phyloP scores from a whole-genome alignment of 2,888 invertebrate species.

The Lithodes maja region DNA sequence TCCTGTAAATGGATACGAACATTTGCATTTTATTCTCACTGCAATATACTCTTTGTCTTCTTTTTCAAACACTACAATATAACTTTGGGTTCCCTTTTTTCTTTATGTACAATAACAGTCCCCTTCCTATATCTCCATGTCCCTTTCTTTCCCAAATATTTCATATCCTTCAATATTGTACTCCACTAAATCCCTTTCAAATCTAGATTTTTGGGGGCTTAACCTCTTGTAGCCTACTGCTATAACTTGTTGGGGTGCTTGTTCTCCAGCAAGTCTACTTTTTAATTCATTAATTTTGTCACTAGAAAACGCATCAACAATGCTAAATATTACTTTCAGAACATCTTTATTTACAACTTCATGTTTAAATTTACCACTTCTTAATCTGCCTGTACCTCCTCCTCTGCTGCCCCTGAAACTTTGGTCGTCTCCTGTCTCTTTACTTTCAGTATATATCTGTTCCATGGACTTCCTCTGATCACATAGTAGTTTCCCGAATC shows the following conservation, averaged over 20 bases:
- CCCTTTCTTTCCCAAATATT: not conserved
- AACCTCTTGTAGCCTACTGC: not conserved
- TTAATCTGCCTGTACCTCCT: not conserved
- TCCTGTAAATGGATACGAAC: constrained; percentile 15
- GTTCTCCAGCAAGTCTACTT: not conserved
- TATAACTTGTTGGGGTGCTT: not conserved
- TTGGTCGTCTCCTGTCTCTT: not conserved
- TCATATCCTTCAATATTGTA: constrained; percentile 17
- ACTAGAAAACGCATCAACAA: not conserved
- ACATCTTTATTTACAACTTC: not conserved
- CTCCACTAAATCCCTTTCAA: not conserved
- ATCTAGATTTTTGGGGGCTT: not conserved
- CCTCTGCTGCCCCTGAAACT: not conserved
- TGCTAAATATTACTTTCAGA: not conserved
- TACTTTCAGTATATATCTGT: constrained; percentile 4
- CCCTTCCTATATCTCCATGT: constrained; percentile 12
- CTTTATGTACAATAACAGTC: constrained; percentile 4
- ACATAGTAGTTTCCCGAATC: constrained; percentile 1
- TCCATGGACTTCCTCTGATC: not conserved
- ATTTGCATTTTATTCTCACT: constrained; percentile 3
- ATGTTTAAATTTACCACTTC: not conserved
- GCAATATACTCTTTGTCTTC: constrained; percentile 14
- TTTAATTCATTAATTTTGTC: not conserved
- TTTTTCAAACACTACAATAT: constrained; percentile 7
- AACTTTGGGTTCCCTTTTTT: constrained; percentile 1